A percentile compares a stretch with the other conserved stretches of the same genome.
Evolutionary conservation across 2,113 vertebrate species (phyloP).

Genomic region (Gavia stellata): DNA sequence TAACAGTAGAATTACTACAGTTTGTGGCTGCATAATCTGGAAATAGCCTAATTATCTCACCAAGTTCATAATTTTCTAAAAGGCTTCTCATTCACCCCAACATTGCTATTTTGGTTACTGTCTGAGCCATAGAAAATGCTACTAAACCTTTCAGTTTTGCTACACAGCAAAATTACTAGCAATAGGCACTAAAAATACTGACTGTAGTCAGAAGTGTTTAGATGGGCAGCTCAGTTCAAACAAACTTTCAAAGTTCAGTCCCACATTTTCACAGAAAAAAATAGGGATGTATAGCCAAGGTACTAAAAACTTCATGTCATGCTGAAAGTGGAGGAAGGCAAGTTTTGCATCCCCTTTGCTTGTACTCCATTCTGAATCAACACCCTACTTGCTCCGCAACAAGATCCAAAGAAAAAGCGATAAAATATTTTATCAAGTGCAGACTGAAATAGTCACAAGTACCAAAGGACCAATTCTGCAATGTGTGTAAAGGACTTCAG

Average conservation of each 20-base stretch:
- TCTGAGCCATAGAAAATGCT: neutral
- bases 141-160: neutral
- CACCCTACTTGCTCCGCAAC: neutral
- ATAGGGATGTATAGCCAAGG: neutral
- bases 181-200: neutral
- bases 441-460: neutral
- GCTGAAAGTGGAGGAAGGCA: neutral
- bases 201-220: neutral
- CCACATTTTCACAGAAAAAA: neutral
- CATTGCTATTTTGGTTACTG: neutral
- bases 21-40: neutral
- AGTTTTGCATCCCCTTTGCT: neutral
- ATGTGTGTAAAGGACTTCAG: neutral
- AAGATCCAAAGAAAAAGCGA: neutral
- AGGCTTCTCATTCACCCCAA: neutral
- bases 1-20: neutral
- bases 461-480: neutral
- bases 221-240: neutral
- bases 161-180: neutral
- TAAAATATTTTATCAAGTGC: neutral
- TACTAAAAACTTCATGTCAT: neutral
- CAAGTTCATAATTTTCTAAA: neutral
- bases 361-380: neutral
- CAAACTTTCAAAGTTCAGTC: neutral
- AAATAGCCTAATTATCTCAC: neutral